These are phyloP conservation scores for Poeciliopsis infans DNA, from an alignment of 2,797 vertebrate species.

Conservation along the genomic window DNA sequence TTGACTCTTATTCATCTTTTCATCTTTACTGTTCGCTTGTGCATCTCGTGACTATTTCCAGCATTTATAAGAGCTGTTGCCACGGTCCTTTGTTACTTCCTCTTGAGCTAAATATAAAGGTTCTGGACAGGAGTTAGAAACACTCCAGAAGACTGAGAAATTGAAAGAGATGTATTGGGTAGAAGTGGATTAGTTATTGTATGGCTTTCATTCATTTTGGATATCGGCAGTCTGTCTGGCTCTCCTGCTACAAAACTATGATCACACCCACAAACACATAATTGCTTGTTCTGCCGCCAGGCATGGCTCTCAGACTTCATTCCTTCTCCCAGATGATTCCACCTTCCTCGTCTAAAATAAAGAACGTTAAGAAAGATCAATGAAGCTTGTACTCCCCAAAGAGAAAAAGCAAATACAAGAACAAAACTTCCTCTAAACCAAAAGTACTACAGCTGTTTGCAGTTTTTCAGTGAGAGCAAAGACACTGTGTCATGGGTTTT, in stretches of 20 bases:
- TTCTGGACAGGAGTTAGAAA: slow-evolving; percentile 12
- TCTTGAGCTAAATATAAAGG: slow-evolving; percentile 8
- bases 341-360: slow-evolving; percentile 37
- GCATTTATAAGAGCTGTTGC: slow-evolving; percentile 15
- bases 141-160: neutral
- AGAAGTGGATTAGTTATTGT: slow-evolving; percentile 27
- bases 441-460: slow-evolving; percentile 11
- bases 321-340: slow-evolving; percentile 32
- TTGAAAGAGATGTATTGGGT: slow-evolving; percentile 11
- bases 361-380: slow-evolving; percentile 32
- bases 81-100: slow-evolving; percentile 24
- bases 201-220: slow-evolving; percentile 45
- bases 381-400: slow-evolving; percentile 26
- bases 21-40: slow-evolving; percentile 13
- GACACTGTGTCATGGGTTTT: slow-evolving; percentile 18
- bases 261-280: slow-evolving; percentile 49
- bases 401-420: slow-evolving; percentile 26
- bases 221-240: slow-evolving; percentile 46
- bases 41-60: slow-evolving; percentile 13
- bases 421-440: slow-evolving; percentile 27
- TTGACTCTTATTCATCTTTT: slow-evolving; percentile 15
- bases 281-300: slow-evolving; percentile 44
- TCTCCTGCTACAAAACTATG: slow-evolving; percentile 25
- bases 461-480: slow-evolving; percentile 26
- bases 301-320: slow-evolving; percentile 32